Evolutionary conservation across 1,140 invertebrate species (phyloP).

Genomic region (Diabrotica virgifera): DNA sequence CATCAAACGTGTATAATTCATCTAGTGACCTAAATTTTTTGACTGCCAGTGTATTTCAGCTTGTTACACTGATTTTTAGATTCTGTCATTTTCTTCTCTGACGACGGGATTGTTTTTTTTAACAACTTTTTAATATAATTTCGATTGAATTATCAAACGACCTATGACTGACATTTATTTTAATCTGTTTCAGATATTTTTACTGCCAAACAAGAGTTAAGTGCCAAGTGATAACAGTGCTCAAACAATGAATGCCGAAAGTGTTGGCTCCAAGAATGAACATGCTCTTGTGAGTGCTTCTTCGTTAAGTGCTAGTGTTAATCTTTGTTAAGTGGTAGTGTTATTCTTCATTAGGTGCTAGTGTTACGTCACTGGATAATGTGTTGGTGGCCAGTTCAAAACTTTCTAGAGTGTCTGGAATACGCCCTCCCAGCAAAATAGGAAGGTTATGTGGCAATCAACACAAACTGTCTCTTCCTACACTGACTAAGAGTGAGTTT

Average conservation of each 20-base stretch:
- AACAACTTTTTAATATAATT: too few species aligned
- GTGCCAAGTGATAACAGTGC: constrained; percentile 15
- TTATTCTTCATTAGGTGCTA: too few species aligned
- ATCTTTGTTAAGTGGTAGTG: too few species aligned
- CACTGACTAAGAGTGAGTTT: constrained; percentile 47
- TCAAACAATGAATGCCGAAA: neutral
- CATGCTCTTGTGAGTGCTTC: neutral
- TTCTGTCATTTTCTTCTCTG: too few species aligned
- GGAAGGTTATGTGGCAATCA: constrained; percentile 56
- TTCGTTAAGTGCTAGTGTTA: constrained; percentile 31
- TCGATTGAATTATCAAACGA: neutral
- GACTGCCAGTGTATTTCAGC: too few species aligned
- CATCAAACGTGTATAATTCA: too few species aligned
- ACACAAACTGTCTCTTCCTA: constrained; percentile 58
- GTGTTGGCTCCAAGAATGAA: neutral
- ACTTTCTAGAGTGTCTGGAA: constrained; percentile 49
- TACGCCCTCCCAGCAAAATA: constrained; percentile 62
- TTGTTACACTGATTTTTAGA: too few species aligned
- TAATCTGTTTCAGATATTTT: neutral
- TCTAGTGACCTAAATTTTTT: too few species aligned
- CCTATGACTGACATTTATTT: neutral
- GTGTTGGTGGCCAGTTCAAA: constrained; percentile 26
- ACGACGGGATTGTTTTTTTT: too few species aligned
- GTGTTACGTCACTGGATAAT: constrained; percentile 37
- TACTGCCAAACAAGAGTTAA: neutral